Evolutionary conservation across 2,888 invertebrate genomes (phyloP).

Genomic region (Zeuzera pyrina): DNA sequence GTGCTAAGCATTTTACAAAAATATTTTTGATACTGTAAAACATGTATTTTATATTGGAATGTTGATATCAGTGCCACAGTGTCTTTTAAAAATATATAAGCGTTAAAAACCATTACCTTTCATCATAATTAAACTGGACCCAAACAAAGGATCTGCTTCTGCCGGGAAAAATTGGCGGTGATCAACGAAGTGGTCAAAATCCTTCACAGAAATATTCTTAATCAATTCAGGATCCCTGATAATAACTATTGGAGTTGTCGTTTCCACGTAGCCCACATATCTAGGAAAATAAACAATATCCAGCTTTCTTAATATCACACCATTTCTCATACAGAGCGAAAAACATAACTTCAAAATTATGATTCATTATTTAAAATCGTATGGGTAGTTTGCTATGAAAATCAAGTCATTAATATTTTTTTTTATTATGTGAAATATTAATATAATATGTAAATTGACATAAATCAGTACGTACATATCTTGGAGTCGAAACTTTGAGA

Average conservation of each 20-base stretch:
- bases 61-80: conserved; percentile 8
- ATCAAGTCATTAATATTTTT: no score
- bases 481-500: no score
- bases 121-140: conserved; percentile 38
- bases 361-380: no score
- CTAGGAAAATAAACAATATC: no score
- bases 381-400: no score
- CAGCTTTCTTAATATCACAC: no score
- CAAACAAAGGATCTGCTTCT: conserved; percentile 51
- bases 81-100: conserved; percentile 1
- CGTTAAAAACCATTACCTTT: conserved; percentile 27
- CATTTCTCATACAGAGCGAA: no score
- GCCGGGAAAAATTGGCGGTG: conserved; percentile 47
- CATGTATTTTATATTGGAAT: conserved; percentile 12
- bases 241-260: conserved; percentile 41
- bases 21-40: conserved; percentile 10
- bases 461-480: no score
- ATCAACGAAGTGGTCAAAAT: conserved; percentile 72
- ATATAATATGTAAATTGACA: no score
- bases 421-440: no score
- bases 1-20: no score
- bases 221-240: conserved; percentile 70
- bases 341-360: no score
- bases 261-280: conserved; percentile 55
- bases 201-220: conserved; percentile 66